phyloP scores from a whole-genome alignment of 2,113 vertebrate species.

The Psittacara wagleri region DNA sequence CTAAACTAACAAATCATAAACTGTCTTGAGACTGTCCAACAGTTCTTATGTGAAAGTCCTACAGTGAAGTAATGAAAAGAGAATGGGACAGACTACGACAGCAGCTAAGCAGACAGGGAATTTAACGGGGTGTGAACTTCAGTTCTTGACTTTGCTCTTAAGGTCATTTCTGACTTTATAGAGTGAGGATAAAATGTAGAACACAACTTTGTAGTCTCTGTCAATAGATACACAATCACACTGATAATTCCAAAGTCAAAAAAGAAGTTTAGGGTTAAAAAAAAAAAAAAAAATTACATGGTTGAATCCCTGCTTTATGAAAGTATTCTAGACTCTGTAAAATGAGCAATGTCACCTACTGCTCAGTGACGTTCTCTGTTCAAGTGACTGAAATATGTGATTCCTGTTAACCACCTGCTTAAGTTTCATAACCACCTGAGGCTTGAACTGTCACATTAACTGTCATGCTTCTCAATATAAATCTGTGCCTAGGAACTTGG shows the following conservation, averaged over 20 bases:
- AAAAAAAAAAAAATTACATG: background rate
- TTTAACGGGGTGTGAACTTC: background rate
- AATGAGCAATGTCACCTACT: background rate
- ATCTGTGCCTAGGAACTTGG: background rate
- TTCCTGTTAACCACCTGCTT: background rate
- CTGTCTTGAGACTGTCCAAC: background rate
- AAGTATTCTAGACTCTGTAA: background rate
- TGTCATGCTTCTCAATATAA: background rate
- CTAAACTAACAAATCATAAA: background rate
- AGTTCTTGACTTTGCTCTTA: background rate
- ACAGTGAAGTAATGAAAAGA: background rate
- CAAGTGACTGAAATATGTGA: background rate
- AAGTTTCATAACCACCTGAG: background rate
- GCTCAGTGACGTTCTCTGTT: background rate
- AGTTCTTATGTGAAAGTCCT: background rate
- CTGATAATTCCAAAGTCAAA: background rate
- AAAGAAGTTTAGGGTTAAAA: background rate
- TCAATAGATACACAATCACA: background rate
- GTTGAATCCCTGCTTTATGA: background rate
- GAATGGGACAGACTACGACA: background rate
- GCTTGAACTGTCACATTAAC: background rate
- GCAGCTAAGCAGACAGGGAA: background rate
- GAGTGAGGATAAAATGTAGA: background rate
- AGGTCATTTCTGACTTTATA: background rate
- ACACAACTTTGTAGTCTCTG: background rate